Conservation (phyloP, 2,113 vertebrate species). For the Apteryx owenii region DNA sequence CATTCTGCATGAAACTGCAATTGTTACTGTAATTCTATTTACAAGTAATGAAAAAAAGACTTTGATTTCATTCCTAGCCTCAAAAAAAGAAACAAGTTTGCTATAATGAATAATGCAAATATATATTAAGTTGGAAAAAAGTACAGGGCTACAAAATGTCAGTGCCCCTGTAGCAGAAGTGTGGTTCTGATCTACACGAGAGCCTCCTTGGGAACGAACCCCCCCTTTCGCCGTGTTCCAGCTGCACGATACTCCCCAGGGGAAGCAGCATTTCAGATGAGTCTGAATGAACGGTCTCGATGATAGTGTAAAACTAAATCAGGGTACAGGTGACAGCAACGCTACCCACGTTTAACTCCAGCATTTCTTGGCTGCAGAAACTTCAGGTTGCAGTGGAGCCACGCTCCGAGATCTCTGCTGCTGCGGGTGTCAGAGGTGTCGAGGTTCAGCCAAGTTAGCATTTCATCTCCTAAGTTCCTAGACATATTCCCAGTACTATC, state of each 20-base stretch:
- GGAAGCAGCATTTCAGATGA: not conserved
- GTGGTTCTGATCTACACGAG: fast-evolving
- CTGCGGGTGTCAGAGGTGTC: not conserved
- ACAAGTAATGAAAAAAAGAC: fast-evolving
- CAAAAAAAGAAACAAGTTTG: not conserved
- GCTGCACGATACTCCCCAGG: fast-evolving
- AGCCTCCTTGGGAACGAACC: not conserved
- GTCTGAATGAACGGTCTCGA: fast-evolving
- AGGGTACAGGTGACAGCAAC: fast-evolving
- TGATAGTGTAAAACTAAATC: not conserved
- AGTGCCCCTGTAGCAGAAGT: not conserved
- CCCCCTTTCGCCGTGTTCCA: fast-evolving
- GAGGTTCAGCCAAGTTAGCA: not conserved
- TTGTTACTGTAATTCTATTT: not conserved
- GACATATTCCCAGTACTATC: too few relatives aligned
- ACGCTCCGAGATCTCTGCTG: not conserved
- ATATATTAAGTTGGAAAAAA: fast-evolving
- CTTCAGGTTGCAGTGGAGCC: not conserved
- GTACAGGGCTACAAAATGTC: not conserved
- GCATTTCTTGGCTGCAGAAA: not conserved
- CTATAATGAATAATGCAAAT: fast-evolving
- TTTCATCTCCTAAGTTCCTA: not conserved
- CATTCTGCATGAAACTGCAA: not conserved
- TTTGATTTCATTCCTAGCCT: not conserved
- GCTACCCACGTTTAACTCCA: fast-evolving